phyloP scores from a whole-genome alignment of 2,797 vertebrate species.

The Thripadectes ignobilis region DNA sequence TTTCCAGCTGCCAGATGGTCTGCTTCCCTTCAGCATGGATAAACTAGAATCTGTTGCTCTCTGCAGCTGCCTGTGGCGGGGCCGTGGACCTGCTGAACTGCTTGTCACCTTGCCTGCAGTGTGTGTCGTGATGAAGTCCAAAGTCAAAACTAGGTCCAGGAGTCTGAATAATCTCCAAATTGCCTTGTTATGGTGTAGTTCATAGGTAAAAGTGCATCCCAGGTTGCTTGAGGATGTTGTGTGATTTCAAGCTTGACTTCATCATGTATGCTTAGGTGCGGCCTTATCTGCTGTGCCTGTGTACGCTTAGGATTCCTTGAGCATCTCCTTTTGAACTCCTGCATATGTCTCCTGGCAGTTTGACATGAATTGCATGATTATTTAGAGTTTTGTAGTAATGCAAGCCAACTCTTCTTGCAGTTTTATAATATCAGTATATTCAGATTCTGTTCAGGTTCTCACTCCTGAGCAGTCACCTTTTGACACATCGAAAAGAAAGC shows the following conservation, averaged over 20 bases:
- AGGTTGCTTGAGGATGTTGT: not conserved
- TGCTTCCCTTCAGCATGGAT: not conserved
- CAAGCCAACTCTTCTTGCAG: not conserved
- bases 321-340: not conserved
- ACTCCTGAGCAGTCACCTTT: not conserved
- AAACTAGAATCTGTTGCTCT: not conserved
- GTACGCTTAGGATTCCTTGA: not conserved
- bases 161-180: not conserved
- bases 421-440: not conserved
- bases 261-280: rapidly evolving
- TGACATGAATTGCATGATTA: not conserved
- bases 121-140: not conserved
- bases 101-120: not conserved
- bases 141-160: not conserved
- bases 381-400: not conserved
- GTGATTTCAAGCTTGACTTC: not conserved
- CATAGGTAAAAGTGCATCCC: not conserved
- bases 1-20: not conserved
- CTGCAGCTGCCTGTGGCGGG: not conserved
- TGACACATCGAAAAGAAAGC: not conserved
- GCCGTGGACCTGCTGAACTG: not conserved
- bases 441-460: not conserved
- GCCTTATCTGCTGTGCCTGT: not conserved
- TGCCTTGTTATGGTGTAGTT: not conserved
- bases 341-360: not conserved